phyloP scores from a whole-genome alignment of 2,797 vertebrate genomes.

The Scyliorhinus canicula region DNA sequence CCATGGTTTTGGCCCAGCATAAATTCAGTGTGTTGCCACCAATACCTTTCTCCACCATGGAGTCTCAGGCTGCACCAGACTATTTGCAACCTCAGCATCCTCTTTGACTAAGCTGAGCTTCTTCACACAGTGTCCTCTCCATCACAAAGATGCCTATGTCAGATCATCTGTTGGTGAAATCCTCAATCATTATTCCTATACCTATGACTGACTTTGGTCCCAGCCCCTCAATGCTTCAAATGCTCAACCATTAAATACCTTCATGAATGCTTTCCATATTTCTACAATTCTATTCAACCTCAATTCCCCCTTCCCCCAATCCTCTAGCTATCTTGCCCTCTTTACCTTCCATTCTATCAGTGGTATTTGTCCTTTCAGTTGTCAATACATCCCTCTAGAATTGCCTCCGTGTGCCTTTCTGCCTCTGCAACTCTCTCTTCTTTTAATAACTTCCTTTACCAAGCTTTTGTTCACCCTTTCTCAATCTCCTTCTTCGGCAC shows the following conservation, averaged over 20 bases:
- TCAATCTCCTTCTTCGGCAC: not conserved
- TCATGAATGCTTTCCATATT: not conserved
- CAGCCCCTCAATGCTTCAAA: not conserved
- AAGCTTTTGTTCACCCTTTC: not conserved
- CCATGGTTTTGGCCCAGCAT: not conserved
- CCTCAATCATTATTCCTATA: not conserved
- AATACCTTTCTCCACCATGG: not conserved
- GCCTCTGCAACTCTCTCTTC: no score
- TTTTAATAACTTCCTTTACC: not conserved
- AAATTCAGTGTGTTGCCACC: not conserved
- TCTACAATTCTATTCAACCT: not conserved
- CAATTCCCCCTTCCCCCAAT: not conserved
- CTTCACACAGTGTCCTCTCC: not conserved
- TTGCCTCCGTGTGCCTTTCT: not conserved
- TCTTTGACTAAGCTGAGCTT: not conserved
- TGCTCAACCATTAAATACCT: not conserved
- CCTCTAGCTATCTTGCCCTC: not conserved
- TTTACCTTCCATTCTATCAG: not conserved
- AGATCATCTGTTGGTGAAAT: not conserved
- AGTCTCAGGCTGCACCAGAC: not conserved
- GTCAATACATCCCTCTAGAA: not conserved
- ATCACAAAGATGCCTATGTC: not conserved
- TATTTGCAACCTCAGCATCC: not conserved
- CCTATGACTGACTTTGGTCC: not conserved
- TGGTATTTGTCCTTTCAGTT: not conserved